A percentile compares a stretch with the other conserved stretches of the same genome.
Conservation (phyloP, 2,113 vertebrate species). For the Amphilophus citrinellus region DNA sequence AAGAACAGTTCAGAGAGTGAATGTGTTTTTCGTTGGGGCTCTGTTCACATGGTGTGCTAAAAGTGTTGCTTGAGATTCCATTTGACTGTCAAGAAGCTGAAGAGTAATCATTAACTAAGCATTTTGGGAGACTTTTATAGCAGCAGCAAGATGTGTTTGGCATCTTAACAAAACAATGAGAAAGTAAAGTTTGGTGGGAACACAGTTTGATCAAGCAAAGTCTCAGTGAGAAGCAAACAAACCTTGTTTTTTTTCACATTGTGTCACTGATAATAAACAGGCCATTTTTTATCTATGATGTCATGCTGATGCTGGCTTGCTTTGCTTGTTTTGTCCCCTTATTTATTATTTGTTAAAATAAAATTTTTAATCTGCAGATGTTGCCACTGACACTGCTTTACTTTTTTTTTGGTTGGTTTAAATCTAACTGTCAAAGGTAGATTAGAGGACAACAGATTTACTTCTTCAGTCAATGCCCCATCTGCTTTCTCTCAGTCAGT, state of each 20-base stretch:
- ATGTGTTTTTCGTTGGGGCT: no score
- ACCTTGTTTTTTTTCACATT: background rate
- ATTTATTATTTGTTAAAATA: background rate
- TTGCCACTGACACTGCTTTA: background rate
- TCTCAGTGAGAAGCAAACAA: background rate
- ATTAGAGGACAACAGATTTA: background rate
- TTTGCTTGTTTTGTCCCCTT: background rate
- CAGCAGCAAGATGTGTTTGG: background rate
- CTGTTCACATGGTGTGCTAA: no score
- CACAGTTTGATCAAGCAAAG: background rate
- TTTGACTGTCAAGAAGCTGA: slow-evolving; percentile 2
- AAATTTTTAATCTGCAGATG: background rate
- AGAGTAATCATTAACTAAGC: background rate
- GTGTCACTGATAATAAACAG: background rate
- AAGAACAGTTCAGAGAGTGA: no score
- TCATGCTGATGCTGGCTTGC: background rate
- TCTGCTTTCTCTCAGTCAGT: slow-evolving; percentile 9
- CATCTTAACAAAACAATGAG: background rate
- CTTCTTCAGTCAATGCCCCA: background rate
- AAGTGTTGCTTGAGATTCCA: background rate
- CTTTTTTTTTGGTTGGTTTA: background rate
- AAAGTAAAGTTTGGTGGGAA: background rate
- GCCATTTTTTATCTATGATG: background rate
- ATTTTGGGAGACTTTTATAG: background rate
- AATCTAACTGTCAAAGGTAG: background rate